These are phyloP conservation scores for Trematomus bernacchii DNA, from an alignment of 2,797 vertebrate genomes.

Conservation along the genomic window DNA sequence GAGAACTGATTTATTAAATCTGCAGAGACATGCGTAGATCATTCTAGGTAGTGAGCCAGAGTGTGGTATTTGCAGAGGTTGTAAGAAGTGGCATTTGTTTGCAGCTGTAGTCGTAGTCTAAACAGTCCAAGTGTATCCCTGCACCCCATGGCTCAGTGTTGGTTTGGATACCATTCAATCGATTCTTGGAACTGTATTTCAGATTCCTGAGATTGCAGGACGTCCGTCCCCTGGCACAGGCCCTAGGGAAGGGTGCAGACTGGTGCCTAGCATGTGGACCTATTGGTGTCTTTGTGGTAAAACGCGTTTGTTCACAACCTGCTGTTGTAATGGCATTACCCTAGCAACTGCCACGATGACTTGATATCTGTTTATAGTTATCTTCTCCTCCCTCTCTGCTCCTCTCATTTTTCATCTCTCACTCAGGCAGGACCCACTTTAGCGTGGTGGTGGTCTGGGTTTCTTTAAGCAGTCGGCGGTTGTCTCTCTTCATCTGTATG, in stretches of 20 bases:
- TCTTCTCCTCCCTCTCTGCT: constrained; percentile 40
- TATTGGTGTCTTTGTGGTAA: background rate
- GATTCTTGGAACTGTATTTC: constrained; percentile 25
- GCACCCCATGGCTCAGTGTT: background rate
- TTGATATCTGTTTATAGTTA: constrained; percentile 63
- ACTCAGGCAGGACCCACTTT: constrained; percentile 38
- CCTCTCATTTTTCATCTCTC: constrained; percentile 61
- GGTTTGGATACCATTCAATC: constrained; percentile 1
- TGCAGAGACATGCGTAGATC: background rate
- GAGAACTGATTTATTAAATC: constrained; percentile 1
- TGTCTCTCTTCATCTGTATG: constrained; percentile 49
- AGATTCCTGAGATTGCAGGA: constrained; percentile 22
- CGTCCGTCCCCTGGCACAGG: constrained; percentile 20
- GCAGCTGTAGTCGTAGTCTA: background rate
- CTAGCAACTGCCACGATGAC: constrained; percentile 57
- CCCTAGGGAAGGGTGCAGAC: background rate
- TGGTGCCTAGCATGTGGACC: constrained; percentile 11
- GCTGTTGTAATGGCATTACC: constrained; percentile 49
- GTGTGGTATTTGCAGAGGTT: background rate
- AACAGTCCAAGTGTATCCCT: constrained; percentile 7
- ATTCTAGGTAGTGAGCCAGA: background rate
- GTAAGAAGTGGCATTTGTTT: background rate
- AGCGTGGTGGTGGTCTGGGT: constrained; percentile 35
- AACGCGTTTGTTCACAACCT: constrained; percentile 14
- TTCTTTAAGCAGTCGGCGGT: constrained; percentile 53